Conservation (phyloP, 2,797 vertebrate genomes). For the Taeniopygia guttata region DNA sequence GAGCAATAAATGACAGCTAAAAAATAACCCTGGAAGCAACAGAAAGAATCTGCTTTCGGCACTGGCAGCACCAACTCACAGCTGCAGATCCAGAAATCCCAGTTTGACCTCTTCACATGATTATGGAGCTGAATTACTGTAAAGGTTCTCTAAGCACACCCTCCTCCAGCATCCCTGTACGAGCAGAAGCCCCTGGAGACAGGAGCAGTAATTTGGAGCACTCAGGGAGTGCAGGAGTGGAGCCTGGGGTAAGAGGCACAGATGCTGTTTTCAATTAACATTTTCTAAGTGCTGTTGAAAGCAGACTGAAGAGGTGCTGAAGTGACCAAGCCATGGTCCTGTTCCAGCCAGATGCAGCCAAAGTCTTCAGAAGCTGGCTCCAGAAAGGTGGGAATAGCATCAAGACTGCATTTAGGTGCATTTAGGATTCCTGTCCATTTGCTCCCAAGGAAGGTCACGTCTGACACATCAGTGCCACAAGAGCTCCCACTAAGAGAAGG, state of each 20-base stretch:
- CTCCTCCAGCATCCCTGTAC: neutral
- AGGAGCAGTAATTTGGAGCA: neutral
- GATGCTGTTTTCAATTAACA: neutral
- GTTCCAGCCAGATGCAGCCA: neutral
- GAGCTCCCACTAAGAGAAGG: neutral
- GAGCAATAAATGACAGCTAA: neutral
- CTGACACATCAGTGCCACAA: neutral
- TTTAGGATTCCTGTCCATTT: neutral
- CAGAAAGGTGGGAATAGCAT: rapidly evolving
- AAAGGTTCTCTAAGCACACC: neutral
- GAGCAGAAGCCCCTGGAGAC: neutral
- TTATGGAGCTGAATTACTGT: neutral
- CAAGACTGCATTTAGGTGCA: neutral
- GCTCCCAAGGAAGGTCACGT: neutral
- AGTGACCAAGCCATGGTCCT: neutral
- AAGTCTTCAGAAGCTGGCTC: neutral
- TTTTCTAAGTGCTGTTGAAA: neutral
- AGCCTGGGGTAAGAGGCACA: neutral
- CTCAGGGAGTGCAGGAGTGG: neutral
- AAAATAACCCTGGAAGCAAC: neutral
- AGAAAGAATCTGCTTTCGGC: neutral
- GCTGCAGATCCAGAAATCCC: neutral
- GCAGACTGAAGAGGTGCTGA: neutral
- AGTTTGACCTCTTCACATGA: neutral
- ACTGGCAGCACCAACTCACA: neutral